These are phyloP conservation scores for Leptinotarsa peninsularis DNA, from an alignment of 2,888 invertebrate genomes.

Conservation along the genomic window DNA sequence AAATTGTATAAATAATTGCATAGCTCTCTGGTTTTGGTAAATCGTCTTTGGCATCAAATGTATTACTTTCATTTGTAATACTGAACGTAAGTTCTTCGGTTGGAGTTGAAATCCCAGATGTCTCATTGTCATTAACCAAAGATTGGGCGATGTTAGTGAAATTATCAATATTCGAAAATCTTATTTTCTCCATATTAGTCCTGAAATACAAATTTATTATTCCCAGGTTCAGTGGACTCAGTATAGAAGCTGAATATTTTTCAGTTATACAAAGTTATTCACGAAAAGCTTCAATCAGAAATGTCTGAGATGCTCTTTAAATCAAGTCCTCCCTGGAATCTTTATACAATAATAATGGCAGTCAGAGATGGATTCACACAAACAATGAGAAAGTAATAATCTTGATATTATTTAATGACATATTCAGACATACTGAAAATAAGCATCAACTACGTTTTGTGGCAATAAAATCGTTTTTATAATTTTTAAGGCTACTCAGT, in stretches of 20 bases:
- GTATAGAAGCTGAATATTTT: not conserved
- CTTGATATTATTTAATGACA: no score
- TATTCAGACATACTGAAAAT: no score
- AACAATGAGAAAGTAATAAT: no score
- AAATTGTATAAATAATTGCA: conserved; percentile 72
- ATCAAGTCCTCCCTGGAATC: no score
- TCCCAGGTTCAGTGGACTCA: not conserved
- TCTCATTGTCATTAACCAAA: not conserved
- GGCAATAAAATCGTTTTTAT: no score
- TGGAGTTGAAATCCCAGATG: not conserved
- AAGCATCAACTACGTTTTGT: no score
- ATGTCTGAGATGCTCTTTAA: no score
- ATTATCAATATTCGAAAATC: not conserved
- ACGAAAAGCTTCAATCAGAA: no score
- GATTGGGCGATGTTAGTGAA: not conserved
- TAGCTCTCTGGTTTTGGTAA: conserved; percentile 47
- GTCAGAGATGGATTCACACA: no score
- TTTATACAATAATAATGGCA: no score
- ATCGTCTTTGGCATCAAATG: not conserved
- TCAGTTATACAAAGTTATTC: no score
- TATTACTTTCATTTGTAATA: not conserved
- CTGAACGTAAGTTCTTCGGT: not conserved
- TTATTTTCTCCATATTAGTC: conserved; percentile 11
- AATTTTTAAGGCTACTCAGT: no score
- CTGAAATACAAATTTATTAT: not conserved